Percentiles rank a stretch among this genome's conserved stretches.
Evolutionary conservation across 2,797 vertebrate genomes (phyloP).

Genomic region (Pitangus sulphuratus): DNA sequence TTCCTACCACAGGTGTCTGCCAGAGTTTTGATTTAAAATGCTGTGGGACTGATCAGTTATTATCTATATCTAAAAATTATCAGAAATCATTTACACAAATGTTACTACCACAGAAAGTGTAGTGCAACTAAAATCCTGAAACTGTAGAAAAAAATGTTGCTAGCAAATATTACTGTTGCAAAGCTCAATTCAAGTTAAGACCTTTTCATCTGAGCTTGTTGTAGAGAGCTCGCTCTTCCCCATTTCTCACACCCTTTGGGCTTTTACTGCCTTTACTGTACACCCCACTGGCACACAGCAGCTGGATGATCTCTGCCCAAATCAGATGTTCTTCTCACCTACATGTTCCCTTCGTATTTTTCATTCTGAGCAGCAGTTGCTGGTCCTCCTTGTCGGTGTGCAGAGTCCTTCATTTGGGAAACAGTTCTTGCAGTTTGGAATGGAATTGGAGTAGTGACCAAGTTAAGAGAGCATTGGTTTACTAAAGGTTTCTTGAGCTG

Average conservation of each 20-base stretch:
- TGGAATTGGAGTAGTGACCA: background rate
- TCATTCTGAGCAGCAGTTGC: background rate
- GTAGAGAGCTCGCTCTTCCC: background rate
- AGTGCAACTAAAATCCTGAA: background rate
- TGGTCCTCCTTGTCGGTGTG: background rate
- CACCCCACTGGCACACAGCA: background rate
- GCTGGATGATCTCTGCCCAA: background rate
- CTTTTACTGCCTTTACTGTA: background rate
- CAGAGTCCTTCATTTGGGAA: background rate
- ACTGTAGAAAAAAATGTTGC: background rate
- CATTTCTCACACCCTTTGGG: background rate
- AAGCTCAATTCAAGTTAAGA: background rate
- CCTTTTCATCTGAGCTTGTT: background rate
- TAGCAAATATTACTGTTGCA: background rate
- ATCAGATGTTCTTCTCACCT: background rate
- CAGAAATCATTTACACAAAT: background rate
- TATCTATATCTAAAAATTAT: background rate
- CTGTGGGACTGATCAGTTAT: background rate
- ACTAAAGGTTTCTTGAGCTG: background rate
- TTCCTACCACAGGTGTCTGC: background rate
- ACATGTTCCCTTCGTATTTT: background rate
- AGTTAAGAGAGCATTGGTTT: background rate
- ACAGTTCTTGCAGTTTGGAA: background rate
- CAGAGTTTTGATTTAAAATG: background rate
- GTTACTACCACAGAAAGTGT: background rate